These are phyloP conservation scores for Hydrotaea diabolus DNA, from an alignment of 2,888 invertebrate genomes.

Conservation along the genomic window DNA sequence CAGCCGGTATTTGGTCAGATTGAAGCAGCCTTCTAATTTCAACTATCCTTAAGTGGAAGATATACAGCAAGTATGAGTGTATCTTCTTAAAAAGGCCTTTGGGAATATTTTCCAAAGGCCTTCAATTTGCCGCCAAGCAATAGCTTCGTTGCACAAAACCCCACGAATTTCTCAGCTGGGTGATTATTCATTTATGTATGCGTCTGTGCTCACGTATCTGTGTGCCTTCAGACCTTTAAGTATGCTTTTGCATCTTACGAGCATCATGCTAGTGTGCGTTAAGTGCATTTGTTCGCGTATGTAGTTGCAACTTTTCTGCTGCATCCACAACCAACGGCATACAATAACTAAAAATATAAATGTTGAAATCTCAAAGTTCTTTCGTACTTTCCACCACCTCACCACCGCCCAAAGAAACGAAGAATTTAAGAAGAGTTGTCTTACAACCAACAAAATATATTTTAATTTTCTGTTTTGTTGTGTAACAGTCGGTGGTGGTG, in stretches of 20 bases:
- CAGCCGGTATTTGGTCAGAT: too few species aligned
- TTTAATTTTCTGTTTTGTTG: not conserved
- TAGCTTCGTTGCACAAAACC: too few species aligned
- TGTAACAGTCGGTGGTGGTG: not conserved
- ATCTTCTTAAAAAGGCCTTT: too few species aligned
- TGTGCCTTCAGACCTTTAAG: not conserved
- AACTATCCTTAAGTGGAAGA: too few species aligned
- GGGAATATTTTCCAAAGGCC: too few species aligned
- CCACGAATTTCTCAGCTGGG: too few species aligned
- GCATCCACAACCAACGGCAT: not conserved
- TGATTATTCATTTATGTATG: too few species aligned
- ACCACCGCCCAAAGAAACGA: not conserved
- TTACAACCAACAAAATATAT: constrained; percentile 9
- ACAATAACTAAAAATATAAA: constrained; percentile 19
- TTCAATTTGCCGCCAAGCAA: too few species aligned
- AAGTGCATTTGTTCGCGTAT: constrained; percentile 9
- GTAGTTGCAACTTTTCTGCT: constrained; percentile 8
- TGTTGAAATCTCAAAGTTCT: constrained; percentile 9
- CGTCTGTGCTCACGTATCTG: not conserved
- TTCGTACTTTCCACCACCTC: not conserved
- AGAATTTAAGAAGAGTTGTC: constrained; percentile 2
- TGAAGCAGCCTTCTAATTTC: too few species aligned
- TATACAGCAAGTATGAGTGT: too few species aligned
- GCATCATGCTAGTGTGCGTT: not conserved
- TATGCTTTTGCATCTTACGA: not conserved